Conservation (phyloP, 2,888 invertebrate genomes). For the Adelphocoris suturalis region DNA sequence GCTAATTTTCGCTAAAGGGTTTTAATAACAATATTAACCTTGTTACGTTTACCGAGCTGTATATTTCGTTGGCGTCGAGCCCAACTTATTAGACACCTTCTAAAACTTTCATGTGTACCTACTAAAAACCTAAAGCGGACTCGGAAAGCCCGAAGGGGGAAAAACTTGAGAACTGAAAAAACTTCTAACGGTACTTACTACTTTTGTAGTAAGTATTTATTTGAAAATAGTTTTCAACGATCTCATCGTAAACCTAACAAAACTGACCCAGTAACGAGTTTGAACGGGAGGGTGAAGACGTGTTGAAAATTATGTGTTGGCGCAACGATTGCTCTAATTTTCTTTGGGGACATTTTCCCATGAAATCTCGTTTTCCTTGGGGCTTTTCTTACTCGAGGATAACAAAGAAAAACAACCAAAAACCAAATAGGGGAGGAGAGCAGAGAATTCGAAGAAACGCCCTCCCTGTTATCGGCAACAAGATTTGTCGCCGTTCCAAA, state of each 20-base stretch:
- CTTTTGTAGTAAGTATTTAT: background rate
- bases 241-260: background rate
- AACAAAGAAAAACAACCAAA: background rate
- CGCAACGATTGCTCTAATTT: conserved; percentile 38
- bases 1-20: too few relatives aligned
- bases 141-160: too few relatives aligned
- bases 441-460: background rate
- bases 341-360: background rate
- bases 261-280: conserved; percentile 17
- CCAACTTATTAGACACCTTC: too few relatives aligned
- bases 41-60: too few relatives aligned
- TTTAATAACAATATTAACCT: too few relatives aligned
- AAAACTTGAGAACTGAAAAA: too few relatives aligned
- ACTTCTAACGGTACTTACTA: too few relatives aligned
- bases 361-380: background rate
- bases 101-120: too few relatives aligned
- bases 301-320: conserved; percentile 11
- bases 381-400: background rate
- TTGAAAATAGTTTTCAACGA: background rate
- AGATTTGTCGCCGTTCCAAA: conserved; percentile 5
- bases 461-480: conserved; percentile 26
- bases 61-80: too few relatives aligned
- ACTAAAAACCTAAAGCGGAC: too few relatives aligned
- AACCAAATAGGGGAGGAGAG: background rate
- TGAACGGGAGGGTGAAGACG: background rate